Conservation (phyloP, 2,888 invertebrate species). For the Chymomyza amoena region DNA sequence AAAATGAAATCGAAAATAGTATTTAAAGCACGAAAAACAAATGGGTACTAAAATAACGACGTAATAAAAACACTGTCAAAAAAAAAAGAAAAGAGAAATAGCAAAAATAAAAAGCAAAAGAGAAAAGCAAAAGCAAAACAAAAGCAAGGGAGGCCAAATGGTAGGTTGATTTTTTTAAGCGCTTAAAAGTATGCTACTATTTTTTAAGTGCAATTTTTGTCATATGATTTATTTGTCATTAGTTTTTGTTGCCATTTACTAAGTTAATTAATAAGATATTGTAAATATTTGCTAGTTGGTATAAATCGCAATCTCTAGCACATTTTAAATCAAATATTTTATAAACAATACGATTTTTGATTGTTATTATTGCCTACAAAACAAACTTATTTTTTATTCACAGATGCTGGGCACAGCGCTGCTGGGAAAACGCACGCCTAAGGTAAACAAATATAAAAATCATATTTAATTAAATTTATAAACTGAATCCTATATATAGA, state of each 20-base stretch:
- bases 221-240: not conserved
- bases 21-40: constrained; percentile 38
- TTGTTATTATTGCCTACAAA: not conserved
- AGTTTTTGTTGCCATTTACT: too few species aligned
- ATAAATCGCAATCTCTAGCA: too few species aligned
- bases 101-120: constrained; percentile 13
- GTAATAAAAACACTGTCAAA: constrained; percentile 63
- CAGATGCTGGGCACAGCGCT: constrained; percentile 79
- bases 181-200: not conserved
- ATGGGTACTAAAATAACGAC: constrained; percentile 42
- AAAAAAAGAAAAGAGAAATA: constrained; percentile 34
- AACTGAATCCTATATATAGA: too few species aligned
- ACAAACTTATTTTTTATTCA: constrained; percentile 7
- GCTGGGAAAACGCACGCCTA: constrained; percentile 77
- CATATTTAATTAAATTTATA: not conserved
- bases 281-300: too few species aligned
- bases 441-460: constrained; percentile 61
- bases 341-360: not conserved
- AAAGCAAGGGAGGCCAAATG: too few species aligned
- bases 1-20: constrained; percentile 36
- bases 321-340: not conserved
- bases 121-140: not conserved
- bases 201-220: not conserved
- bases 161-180: not conserved
- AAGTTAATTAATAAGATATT: too few species aligned